A percentile compares a stretch with the other conserved stretches of the same genome.
These are phyloP conservation scores for Tyria jacobaeae DNA, from an alignment of 2,888 invertebrate species.

Conservation along the genomic window DNA sequence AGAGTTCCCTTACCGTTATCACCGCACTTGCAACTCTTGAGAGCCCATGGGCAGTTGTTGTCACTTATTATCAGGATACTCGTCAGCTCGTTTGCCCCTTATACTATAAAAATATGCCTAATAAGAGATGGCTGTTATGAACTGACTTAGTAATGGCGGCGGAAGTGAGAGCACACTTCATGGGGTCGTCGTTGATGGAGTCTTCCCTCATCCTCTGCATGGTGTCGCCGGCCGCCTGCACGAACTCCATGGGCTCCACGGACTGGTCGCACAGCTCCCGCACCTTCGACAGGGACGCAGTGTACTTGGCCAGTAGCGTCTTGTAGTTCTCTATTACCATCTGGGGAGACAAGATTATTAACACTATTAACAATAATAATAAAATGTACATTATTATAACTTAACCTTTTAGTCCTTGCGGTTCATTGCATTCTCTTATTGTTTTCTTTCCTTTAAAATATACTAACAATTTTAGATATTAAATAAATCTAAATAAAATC, in stretches of 20 bases:
- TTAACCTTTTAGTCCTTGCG: too few relatives aligned
- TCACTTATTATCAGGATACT: too few relatives aligned
- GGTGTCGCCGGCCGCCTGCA: slow-evolving; percentile 92
- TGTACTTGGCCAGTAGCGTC: slow-evolving; percentile 91
- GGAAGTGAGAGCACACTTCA: slow-evolving; percentile 62
- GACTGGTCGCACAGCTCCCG: slow-evolving; percentile 97
- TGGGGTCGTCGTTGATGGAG: slow-evolving; percentile 59
- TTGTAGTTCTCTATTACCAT: slow-evolving; percentile 96
- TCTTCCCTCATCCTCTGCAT: slow-evolving; percentile 77
- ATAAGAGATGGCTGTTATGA: neutral
- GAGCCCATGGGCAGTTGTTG: too few relatives aligned
- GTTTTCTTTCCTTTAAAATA: too few relatives aligned
- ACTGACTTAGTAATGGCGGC: slow-evolving; percentile 69
- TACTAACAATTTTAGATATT: too few relatives aligned
- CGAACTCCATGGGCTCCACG: slow-evolving; percentile 97
- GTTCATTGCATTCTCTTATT: too few relatives aligned
- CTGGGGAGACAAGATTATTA: slow-evolving; percentile 47
- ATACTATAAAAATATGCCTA: neutral
- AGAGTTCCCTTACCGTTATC: too few relatives aligned
- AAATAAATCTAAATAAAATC: too few relatives aligned
- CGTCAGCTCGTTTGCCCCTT: too few relatives aligned
- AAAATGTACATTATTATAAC: too few relatives aligned
- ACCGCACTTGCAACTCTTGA: too few relatives aligned
- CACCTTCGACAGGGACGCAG: slow-evolving; percentile 94
- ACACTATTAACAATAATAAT: too few relatives aligned